Evolutionary conservation across 2,888 invertebrate species (phyloP), one percentile per base, ranked within the genome.

Genomic region (Stenichneumon culpator): DNA sequence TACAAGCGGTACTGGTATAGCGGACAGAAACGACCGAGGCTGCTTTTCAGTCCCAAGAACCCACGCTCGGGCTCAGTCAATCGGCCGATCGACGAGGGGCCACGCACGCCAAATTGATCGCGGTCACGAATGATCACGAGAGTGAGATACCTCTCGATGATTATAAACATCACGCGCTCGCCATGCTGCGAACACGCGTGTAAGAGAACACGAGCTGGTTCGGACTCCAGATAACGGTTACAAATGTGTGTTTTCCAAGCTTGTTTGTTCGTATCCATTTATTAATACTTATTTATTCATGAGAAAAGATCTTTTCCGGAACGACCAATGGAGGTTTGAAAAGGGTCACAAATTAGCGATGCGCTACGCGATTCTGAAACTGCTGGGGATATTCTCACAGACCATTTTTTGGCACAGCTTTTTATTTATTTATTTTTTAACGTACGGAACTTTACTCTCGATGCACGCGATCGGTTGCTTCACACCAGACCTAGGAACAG

Each of bases 61-160:
- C 63, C 16, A 25, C 44, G 69, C 22, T 54, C 67, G 65, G 28
- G 60, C 16, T 57, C 69, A 63, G 39, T 72, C 74, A 50, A 44
- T 39, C 68, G 60, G 19, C 14, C 39, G 50, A 44, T 60, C 60
- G 68, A 57, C 39, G 54, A 44, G 78, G 60, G 79, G 72, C 60
- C 63, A 82, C 82, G 75, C 84, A 68, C 82, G 70, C 72, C 63
- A 86, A 74, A 84, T 86, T 79, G 79, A 86, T 82, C 70, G 57
- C 69, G 57, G 72, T 84, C 84, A 77, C 81, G 79, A 84, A 82
- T 75, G 79, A 79, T 84, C 72, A 25, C 3, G 50, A 28, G 63
- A 65, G 50, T 11, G 28, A 65, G 65, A 75, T 63, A 28, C 65
- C 28, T 36, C 60, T 11, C 32, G 50, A 69, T 65, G 74, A 83